phyloP scores from a whole-genome alignment of 2,797 vertebrate species.

The Rhabdomys pumilio region DNA sequence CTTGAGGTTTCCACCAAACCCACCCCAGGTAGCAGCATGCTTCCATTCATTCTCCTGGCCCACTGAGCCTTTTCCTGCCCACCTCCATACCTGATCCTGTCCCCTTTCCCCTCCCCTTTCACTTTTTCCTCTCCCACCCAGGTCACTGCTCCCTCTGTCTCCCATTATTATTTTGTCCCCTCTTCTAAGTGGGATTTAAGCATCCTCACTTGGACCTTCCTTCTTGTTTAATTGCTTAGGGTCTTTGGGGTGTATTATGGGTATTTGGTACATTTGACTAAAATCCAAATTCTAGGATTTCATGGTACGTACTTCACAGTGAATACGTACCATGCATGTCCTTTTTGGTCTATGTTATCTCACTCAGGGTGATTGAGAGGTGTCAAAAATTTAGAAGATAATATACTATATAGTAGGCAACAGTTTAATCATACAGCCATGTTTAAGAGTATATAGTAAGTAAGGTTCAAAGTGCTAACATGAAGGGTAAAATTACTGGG shows the following conservation, averaged over 20 bases:
- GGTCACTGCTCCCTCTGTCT: not conserved
- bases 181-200: not conserved
- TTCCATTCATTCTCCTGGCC: not conserved
- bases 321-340: not conserved
- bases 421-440: not conserved
- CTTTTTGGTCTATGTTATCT: not conserved
- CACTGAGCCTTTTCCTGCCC: not conserved
- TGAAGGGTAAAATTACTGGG: not conserved
- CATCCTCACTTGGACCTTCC: not conserved
- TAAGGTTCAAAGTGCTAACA: not conserved
- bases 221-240: not conserved
- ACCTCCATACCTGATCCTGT: not conserved
- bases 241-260: too few relatives aligned
- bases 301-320: not conserved
- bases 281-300: not conserved
- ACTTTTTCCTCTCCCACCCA: not conserved
- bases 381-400: not conserved
- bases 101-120: not conserved
- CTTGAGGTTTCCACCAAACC: not conserved
- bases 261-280: not conserved
- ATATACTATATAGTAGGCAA: not conserved
- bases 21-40: not conserved
- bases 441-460: constrained; percentile 3
- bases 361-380: constrained; percentile 3
- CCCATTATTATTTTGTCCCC: not conserved